Evolutionary conservation across 2,113 vertebrate species (phyloP), one percentile per base, ranked within the genome.

Genomic region (Brachyhypopomus gauderio): DNA sequence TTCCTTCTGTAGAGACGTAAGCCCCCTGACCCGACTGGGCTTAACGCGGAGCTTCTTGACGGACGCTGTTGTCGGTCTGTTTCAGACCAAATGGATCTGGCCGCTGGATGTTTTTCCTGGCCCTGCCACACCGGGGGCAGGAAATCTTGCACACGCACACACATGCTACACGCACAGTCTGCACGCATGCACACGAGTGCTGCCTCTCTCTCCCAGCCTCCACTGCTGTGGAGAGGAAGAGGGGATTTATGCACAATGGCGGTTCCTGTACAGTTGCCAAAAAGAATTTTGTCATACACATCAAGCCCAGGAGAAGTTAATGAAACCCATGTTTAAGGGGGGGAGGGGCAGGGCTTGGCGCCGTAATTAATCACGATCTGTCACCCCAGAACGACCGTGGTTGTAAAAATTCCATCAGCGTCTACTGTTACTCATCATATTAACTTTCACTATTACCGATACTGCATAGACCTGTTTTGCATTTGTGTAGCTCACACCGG

Each of bases 21-120:
- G 80, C 45, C 30, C 52, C 6, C 1, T 75, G 71, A 82, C 58
- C 48, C 70, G 9, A 70, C 41, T 23, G 34, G 60, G 52, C 60
- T 66, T 81, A 73, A 74, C 73, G 59, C 27, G 52, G 11, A 3
- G 72, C 77, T 82, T 79, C 48, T 58, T 72, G 76, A 58, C 52
- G 23, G 23, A 56, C 56, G 64, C 30, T 4, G 55, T 52, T 22
- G 48, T 73, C 66, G 11, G 34, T 66, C 34, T 63, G 38, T 41
- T 38, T 27, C n/a, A 52, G 75, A 78, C 75, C 74, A 75, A 75
- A 75, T 1, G 22, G 64, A 75, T 55, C 72, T 52, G 17, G 17
- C 63, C 36, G 4, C 38, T 48, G 38, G 14, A 52, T 75, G 11
- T 63, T 70, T 20, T 70, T 67, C 23, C 41, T 23, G 58, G 9